Percentiles rank a stretch among this genome's conserved stretches.
These are phyloP conservation scores for Toxotes jaculatrix DNA, from an alignment of 2,113 vertebrate species.

Conservation along the genomic window DNA sequence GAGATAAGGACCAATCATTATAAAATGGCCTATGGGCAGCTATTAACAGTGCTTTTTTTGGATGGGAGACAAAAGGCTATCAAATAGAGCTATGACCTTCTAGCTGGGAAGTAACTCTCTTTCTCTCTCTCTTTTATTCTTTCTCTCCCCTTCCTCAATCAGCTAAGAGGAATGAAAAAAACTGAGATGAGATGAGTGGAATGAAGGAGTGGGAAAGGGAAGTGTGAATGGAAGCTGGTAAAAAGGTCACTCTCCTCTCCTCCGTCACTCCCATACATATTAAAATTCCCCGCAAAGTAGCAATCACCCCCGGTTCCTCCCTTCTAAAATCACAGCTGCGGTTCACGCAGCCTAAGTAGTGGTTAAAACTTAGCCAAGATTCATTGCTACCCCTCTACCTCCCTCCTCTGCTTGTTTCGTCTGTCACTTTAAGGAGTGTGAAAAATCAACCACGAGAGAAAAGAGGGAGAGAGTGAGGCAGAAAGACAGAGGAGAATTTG, in stretches of 20 bases:
- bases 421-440: constrained; percentile 63
- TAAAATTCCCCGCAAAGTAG: constrained; percentile 36
- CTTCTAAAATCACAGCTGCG: constrained; percentile 25
- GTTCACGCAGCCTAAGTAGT: not conserved
- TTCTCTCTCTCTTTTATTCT: constrained; percentile 45
- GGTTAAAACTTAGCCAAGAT: constrained; percentile 48
- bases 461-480: not conserved
- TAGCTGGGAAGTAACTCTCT: constrained; percentile 58
- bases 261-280: constrained; percentile 49
- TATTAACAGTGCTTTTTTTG: constrained; percentile 75
- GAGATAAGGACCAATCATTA: constrained; percentile 72
- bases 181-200: constrained; percentile 38
- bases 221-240: constrained; percentile 48
- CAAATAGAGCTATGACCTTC: constrained; percentile 72
- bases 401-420: constrained; percentile 28
- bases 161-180: constrained; percentile 45
- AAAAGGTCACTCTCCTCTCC: constrained; percentile 69
- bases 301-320: not conserved
- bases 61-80: constrained; percentile 73
- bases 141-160: constrained; percentile 51
- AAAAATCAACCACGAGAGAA: constrained; percentile 23
- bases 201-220: constrained; percentile 32
- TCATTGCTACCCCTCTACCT: constrained; percentile 11
- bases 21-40: constrained; percentile 72
- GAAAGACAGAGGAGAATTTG: constrained; percentile 28